These are phyloP conservation scores for Baronia brevicornis DNA, from an alignment of 2,888 invertebrate species.

Conservation along the genomic window DNA sequence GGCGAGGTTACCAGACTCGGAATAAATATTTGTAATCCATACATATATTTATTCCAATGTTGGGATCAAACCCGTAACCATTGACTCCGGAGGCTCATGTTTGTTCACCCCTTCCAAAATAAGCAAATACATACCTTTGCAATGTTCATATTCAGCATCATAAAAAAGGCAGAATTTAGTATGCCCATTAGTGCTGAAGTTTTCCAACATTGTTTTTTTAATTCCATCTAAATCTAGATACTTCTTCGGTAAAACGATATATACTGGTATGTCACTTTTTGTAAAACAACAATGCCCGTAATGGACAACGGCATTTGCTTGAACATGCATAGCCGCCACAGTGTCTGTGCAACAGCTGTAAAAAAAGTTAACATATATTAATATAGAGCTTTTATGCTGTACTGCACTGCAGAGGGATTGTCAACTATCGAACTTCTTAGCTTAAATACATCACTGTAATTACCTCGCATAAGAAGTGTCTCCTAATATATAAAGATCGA, in stretches of 20 bases:
- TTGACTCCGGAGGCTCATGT: neutral
- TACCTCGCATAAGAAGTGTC: conserved; percentile 94
- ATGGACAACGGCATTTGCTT: conserved; percentile 90
- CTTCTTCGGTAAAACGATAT: conserved; percentile 81
- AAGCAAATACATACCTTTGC: conserved; percentile 55
- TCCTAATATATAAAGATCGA: conserved; percentile 86
- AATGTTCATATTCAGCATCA: conserved; percentile 79
- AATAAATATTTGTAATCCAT: too few relatives aligned
- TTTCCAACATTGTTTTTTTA: conserved; percentile 27
- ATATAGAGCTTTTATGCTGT: conserved; percentile 3
- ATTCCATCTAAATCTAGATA: conserved; percentile 66
- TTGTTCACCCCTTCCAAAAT: neutral
- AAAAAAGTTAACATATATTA: conserved; percentile 19
- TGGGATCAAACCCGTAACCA: too few relatives aligned
- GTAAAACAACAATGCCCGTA: conserved; percentile 94
- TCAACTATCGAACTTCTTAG: too few relatives aligned
- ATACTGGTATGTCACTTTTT: conserved; percentile 83
- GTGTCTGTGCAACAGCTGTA: conserved; percentile 92
- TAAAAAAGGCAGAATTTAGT: conserved; percentile 76
- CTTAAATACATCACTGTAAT: too few relatives aligned
- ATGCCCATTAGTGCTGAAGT: conserved; percentile 39
- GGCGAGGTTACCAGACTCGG: too few relatives aligned
- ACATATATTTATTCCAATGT: too few relatives aligned
- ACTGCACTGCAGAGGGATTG: too few relatives aligned
- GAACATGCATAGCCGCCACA: conserved; percentile 91